Percentiles rank a stretch among this genome's conserved stretches.
phyloP scores from a whole-genome alignment of 1,140 invertebrate genomes.

The Drosophila pruinosa region DNA sequence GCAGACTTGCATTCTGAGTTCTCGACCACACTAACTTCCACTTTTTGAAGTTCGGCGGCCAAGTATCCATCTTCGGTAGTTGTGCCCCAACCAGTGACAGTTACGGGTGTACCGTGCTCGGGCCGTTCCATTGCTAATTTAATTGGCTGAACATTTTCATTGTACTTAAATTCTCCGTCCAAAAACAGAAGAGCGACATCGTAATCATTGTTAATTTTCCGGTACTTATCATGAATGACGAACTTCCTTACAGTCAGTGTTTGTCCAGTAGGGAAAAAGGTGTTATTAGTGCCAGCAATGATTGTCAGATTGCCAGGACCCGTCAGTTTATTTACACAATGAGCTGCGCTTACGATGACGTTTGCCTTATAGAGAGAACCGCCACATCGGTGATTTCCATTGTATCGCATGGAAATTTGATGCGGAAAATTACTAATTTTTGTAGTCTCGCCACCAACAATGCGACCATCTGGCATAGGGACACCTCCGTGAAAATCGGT shows the following conservation, averaged over 20 bases:
- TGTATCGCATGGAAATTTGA: constrained; percentile 67
- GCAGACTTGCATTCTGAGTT: constrained; percentile 47
- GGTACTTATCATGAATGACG: constrained; percentile 62
- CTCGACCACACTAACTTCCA: constrained; percentile 58
- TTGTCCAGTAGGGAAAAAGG: constrained; percentile 30
- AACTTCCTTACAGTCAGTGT: constrained; percentile 48
- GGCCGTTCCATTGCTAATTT: constrained; percentile 52
- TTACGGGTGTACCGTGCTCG: constrained; percentile 41
- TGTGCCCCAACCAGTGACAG: constrained; percentile 59
- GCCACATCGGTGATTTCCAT: constrained; percentile 83
- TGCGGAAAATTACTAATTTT: constrained; percentile 61
- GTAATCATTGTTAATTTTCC: constrained; percentile 55
- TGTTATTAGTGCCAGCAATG: constrained; percentile 63
- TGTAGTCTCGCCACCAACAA: constrained; percentile 64
- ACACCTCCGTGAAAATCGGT: constrained; percentile 33
- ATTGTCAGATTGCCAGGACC: constrained; percentile 47
- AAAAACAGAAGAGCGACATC: constrained; percentile 65
- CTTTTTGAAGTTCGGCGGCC: constrained; percentile 56
- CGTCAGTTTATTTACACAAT: constrained; percentile 82
- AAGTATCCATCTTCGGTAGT: constrained; percentile 52
- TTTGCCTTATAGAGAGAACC: constrained; percentile 82
- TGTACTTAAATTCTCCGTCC: constrained; percentile 57
- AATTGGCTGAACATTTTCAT: constrained; percentile 58
- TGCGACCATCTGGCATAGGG: constrained; percentile 69
- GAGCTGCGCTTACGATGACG: constrained; percentile 85